phyloP scores from a whole-genome alignment of 2,888 invertebrate species.

The Drosophila demipolita region DNA sequence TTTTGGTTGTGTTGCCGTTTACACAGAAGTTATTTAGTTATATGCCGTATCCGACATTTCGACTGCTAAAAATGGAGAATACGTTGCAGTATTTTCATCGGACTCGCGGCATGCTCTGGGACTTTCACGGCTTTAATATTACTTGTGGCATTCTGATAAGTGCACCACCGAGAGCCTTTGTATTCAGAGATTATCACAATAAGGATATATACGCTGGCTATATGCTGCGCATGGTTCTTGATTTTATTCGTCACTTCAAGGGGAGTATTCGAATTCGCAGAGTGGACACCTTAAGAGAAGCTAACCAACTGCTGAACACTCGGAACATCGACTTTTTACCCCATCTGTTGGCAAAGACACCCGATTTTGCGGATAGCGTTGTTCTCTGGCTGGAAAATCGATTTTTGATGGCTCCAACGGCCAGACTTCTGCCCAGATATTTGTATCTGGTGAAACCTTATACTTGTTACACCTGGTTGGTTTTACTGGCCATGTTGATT shows the following conservation, averaged over 20 bases:
- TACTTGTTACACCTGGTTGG: slow-evolving; percentile 34
- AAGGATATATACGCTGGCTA: slow-evolving; percentile 60
- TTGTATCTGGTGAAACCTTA: slow-evolving; percentile 59
- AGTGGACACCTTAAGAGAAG: slow-evolving; percentile 26
- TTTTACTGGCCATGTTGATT: slow-evolving; percentile 32
- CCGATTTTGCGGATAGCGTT: slow-evolving; percentile 52
- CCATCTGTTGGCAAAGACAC: slow-evolving; percentile 42
- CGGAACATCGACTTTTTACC: slow-evolving; percentile 60
- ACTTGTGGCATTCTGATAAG: slow-evolving; percentile 46
- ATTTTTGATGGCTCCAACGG: slow-evolving; percentile 56
- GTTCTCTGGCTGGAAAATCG: slow-evolving; percentile 54
- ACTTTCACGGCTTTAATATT: slow-evolving; percentile 60
- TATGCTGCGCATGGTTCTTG: slow-evolving; percentile 54
- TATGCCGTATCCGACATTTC: slow-evolving; percentile 59
- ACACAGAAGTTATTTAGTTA: slow-evolving; percentile 50
- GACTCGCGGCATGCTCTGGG: slow-evolving; percentile 29
- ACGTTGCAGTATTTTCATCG: slow-evolving; percentile 42
- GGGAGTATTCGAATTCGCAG: slow-evolving; percentile 44
- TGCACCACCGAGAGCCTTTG: slow-evolving; percentile 60
- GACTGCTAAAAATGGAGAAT: slow-evolving; percentile 29
- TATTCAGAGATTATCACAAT: slow-evolving; percentile 51
- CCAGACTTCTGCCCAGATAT: slow-evolving; percentile 47
- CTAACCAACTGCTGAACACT: slow-evolving; percentile 33
- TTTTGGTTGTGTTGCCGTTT: slow-evolving; percentile 38
- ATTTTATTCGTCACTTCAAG: slow-evolving; percentile 67